A percentile compares a stretch with the other conserved stretches of the same genome.
These are phyloP conservation scores for Zenarchopterus dispar DNA, from an alignment of 2,797 vertebrate species.

Conservation along the genomic window DNA sequence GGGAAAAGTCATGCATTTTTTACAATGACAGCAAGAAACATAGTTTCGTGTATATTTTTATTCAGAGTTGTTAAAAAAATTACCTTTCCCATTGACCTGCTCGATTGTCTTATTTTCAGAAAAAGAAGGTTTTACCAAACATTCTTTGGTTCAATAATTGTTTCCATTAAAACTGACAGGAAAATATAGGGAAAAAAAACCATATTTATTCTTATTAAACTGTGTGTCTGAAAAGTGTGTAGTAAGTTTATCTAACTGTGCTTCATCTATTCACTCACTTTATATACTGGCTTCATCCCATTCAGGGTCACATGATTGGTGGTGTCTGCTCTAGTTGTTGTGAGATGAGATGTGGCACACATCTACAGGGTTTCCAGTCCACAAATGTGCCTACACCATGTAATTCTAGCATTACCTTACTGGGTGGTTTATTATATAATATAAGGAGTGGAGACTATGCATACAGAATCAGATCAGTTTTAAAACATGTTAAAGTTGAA, in stretches of 20 bases:
- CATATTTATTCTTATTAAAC: constrained; percentile 15
- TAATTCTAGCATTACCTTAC: constrained; percentile 20
- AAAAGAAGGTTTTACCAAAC: constrained; percentile 1
- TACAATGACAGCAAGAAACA: constrained; percentile 16
- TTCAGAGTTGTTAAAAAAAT: constrained; percentile 3
- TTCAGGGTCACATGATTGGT: too few species aligned
- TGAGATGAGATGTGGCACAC: not conserved
- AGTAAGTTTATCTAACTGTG: too few species aligned
- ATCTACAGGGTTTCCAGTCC: not conserved
- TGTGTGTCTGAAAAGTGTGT: not conserved
- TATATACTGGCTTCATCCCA: too few species aligned
- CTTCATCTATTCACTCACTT: too few species aligned
- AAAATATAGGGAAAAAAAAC: constrained; percentile 23
- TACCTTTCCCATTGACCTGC: constrained; percentile 22
- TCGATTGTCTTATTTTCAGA: constrained; percentile 10
- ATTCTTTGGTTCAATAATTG: too few species aligned
- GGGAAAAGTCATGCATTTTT: constrained; percentile 6
- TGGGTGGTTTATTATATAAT: constrained; percentile 12
- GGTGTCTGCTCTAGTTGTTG: too few species aligned
- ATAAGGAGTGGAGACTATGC: constrained; percentile 3
- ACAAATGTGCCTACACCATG: constrained; percentile 2
- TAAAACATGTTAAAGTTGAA: not conserved
- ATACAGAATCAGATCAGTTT: constrained; percentile 5
- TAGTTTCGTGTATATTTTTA: not conserved
- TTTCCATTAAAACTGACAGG: constrained; percentile 19